phyloP scores from a whole-genome alignment of 2,113 vertebrate genomes.

The Osmerus mordax region DNA sequence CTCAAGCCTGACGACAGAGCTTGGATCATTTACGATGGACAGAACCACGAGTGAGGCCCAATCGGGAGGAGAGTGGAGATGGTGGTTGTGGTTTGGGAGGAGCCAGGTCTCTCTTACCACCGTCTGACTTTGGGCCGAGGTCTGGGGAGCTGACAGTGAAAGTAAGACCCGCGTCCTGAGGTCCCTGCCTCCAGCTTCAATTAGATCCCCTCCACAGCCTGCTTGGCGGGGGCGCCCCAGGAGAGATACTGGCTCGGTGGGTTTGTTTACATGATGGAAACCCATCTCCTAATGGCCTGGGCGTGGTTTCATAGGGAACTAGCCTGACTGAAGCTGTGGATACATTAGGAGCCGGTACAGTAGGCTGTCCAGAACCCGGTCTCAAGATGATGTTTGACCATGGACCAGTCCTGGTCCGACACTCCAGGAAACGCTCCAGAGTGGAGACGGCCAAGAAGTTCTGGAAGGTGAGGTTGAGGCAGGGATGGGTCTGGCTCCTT shows the following conservation, averaged over 20 bases:
- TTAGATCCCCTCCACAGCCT: no score
- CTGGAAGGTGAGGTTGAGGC: slow-evolving; percentile 84
- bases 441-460: slow-evolving; percentile 82
- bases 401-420: slow-evolving; percentile 62
- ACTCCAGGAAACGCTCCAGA: slow-evolving; percentile 72
- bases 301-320: slow-evolving; percentile 39
- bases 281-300: slow-evolving; percentile 54
- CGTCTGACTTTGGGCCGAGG: not conserved
- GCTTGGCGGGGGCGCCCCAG: slow-evolving; percentile 48
- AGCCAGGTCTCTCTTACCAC: not conserved
- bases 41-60: no score
- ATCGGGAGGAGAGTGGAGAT: not conserved
- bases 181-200: no score
- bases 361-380: not conserved
- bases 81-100: not conserved
- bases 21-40: no score
- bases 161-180: no score
- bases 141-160: no score
- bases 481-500: not conserved
- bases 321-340: no score
- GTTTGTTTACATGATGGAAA: slow-evolving; percentile 52
- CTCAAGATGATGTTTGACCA: slow-evolving; percentile 62
- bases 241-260: slow-evolving; percentile 50
- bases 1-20: no score
- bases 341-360: no score